Evolutionary conservation across 2,888 invertebrate genomes (phyloP), one percentile per base, ranked within the genome.

Genomic region (Belgica antarctica): DNA sequence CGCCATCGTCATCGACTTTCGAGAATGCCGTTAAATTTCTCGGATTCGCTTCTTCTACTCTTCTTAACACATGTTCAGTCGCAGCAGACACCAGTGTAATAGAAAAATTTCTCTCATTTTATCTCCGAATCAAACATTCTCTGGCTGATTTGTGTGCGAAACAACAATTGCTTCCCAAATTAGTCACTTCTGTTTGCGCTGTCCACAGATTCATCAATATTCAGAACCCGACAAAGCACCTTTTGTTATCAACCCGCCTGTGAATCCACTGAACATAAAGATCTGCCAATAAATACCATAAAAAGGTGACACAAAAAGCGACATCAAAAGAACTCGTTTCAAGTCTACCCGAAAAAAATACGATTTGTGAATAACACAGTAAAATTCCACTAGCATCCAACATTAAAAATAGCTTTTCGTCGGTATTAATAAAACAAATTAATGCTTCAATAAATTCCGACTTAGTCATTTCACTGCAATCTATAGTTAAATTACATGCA

Each of bases 341-440:
- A 31, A 5, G 52, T 52, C 52, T 52, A 4, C 22, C n/a, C 52
- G 3, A n/a, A 4, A 52, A 22, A 52, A 22, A 22, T 8, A 22
- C 5, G 52, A 52, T 52, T n/a, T 52, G 17, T 52, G 52, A 52
- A 52, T 41, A 41, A 41, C 10, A 52, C 4, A 52, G 22, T 22
- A 17, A 52, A 52, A 52, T 52, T 52, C 52, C 52, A 52, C 17
- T n/a, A 52, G 52, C 52, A n/a, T 52, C 7, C 7, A n/a, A 52
- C 7, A 19, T 52, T 52, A 52, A 52, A 52, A 52, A 52, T 52
- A 52, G 22, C 52, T 17, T 22, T 4, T 34, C 52, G 19, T 22
- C 41, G 41, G 15, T 52, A 52, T 52, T 52, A 52, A 52, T 52
- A 52, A 52, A 52, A 17, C 52, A 22, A 52, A 52, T 52, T 52